Evolutionary conservation across 2,888 invertebrate genomes (phyloP).

Genomic region (Lepetodrilus schrolli): DNA sequence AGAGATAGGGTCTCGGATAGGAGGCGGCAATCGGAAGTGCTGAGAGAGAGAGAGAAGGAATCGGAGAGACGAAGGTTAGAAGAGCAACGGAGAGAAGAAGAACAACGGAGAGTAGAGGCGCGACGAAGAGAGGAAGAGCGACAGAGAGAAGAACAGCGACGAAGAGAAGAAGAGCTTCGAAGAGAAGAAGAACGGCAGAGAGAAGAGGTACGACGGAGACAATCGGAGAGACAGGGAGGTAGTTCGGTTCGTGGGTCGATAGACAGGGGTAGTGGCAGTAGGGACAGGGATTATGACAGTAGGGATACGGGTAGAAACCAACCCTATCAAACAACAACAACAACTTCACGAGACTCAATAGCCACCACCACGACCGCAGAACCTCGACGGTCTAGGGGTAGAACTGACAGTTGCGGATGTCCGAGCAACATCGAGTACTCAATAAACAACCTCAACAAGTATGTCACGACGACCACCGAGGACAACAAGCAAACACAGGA

Average conservation of each 20-base stretch:
- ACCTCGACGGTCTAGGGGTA: background rate
- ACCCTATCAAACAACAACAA: too few relatives aligned
- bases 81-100: background rate
- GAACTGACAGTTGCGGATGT: slow-evolving; percentile 5
- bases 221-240: background rate
- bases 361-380: background rate
- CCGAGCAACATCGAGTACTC: slow-evolving; percentile 4
- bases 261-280: too few relatives aligned
- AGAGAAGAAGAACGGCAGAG: slow-evolving; percentile 5
- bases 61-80: background rate
- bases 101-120: background rate
- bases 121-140: background rate
- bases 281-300: too few relatives aligned
- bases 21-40: slow-evolving; percentile 1
- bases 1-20: slow-evolving; percentile 1
- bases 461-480: background rate
- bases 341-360: background rate
- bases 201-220: slow-evolving; percentile 21
- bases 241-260: too few relatives aligned
- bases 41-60: background rate
- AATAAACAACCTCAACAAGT: slow-evolving; percentile 16
- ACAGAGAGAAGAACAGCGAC: background rate
- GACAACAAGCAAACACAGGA: slow-evolving; percentile 7
- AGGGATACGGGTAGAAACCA: too few relatives aligned
- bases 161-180: background rate